Evolutionary conservation across 2,888 invertebrate species (phyloP), one percentile per base, ranked within the genome.

Genomic region (Cheilosia impressa): DNA sequence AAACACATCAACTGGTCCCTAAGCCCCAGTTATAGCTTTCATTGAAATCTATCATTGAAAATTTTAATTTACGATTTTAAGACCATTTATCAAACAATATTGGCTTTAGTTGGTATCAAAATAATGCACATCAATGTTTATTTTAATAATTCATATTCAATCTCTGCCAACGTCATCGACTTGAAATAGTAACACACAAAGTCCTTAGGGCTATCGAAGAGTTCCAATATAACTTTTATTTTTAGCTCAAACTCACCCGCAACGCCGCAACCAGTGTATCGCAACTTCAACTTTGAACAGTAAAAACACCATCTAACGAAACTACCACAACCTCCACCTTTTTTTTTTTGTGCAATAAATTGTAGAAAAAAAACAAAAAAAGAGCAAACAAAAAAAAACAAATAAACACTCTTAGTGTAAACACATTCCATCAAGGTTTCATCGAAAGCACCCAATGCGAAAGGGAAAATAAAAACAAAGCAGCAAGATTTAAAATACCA

Each of bases 391-490:
- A 63, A 24, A 50, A 53, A 57, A 71, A 10, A 31, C 45, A 76
- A 69, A 76, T 52, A 81, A 78, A 71, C 55, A 57, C 45, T 76
- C 31, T 65, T 19, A 65, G 62, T 68, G 69, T 75, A 65, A 81
- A 77, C 77, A 77, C 52, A 65, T 22, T n/a, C 45, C 58, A 38
- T 38, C 13, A 71, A 60, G 81, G 69, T 81, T 71, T 47, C 45
- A 38, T 19, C 53, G 24, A 81, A 63, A 73, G 66, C 52, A 53
- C 19, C 45, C 31, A 15, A 45, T 24, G 24, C 17, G 45, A 73
- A 62, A 65, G 47, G 47, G 57, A 57, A 75, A 72, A 43, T 34
- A 55, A 47, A 63, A 73, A 65, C 4, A 50, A 47, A 53, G 38
- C 22, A 53, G 24, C 22, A 62, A 53, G 24, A 63, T 68, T 81